phyloP scores from a whole-genome alignment of 2,888 invertebrate genomes.

The Morpho helenor region DNA sequence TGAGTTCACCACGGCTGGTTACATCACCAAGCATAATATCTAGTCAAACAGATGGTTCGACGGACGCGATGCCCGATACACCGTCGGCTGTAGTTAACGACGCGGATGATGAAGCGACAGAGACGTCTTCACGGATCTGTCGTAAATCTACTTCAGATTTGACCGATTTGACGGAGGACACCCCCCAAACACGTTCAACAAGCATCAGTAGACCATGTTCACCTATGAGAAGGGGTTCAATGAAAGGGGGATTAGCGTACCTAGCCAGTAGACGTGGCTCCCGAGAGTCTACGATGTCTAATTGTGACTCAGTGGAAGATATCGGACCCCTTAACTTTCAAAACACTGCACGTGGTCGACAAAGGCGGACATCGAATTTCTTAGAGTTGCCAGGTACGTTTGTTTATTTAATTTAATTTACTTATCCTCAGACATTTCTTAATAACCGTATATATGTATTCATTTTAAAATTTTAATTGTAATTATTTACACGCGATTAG shows the following conservation, averaged over 20 bases:
- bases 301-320: slow-evolving; percentile 83
- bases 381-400: slow-evolving; percentile 89
- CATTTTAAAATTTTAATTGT: too few species aligned
- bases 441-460: too few species aligned
- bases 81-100: slow-evolving; percentile 61
- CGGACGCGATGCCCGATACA: slow-evolving; percentile 61
- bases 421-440: not conserved
- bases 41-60: slow-evolving; percentile 70
- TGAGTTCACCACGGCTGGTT: slow-evolving; percentile 60
- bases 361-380: slow-evolving; percentile 91
- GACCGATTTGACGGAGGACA: slow-evolving; percentile 79
- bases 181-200: slow-evolving; percentile 80
- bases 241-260: slow-evolving; percentile 86
- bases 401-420: not conserved
- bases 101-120: slow-evolving; percentile 68
- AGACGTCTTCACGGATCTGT: slow-evolving; percentile 73
- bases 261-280: slow-evolving; percentile 93
- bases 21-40: slow-evolving; percentile 72
- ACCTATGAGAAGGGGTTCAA: slow-evolving; percentile 83
- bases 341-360: slow-evolving; percentile 86
- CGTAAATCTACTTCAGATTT: slow-evolving; percentile 89
- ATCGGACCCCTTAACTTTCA: slow-evolving; percentile 90
- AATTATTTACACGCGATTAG: too few species aligned
- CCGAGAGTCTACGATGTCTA: slow-evolving; percentile 87
- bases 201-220: slow-evolving; percentile 81